Evolutionary conservation across 2,797 vertebrate genomes (phyloP), one percentile per base, ranked within the genome.

Genomic region (Tapera naevia): DNA sequence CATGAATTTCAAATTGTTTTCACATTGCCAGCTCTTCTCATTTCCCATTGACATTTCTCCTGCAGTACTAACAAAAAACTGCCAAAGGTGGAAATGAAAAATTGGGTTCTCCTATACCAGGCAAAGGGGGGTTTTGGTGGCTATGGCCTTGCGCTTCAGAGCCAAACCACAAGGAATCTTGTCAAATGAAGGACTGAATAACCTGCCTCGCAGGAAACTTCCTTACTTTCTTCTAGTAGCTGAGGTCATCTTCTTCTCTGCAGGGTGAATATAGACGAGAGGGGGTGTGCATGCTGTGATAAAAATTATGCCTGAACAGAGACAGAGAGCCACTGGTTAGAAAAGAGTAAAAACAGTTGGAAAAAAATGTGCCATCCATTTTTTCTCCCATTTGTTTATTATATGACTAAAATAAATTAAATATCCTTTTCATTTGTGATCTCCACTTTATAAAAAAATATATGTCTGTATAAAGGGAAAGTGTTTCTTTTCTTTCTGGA

Each of bases 181-280:
- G 15, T 46, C 33, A 61, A 67, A 11, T n/a, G 53, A 73, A 78
- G 24, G 78, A 75, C 9, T 50, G 54, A 71, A 81, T 86, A 88
- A 88, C 30, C 37, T 91, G 37, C 41, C 50, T 50, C 0, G 1
- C 24, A 69, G 76, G 57, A 96, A 88, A 79, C 7, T 75, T 91
- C 62, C 18, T 76, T 46, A 21, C 16, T 84, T 80, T 89, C 53
- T 83, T 39, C 46, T 84, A 39, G 70, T 83, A 92, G 80, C 33
- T 86, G 82, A 91, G 19, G 17, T 88, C 81, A 67, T 60, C 70
- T 82, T 89, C 43, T 48, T 86, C 37, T 78, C 73, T 84, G 50
- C 16, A 61, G 46, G 33, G 57, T 27, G 33, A 67, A 56, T 70
- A 57, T 17, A 74, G 30, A 75, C 58, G 50, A 58, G 37, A 50